These are phyloP conservation scores for Wasmannia auropunctata DNA, from an alignment of 1,140 invertebrate genomes.

Conservation along the genomic window DNA sequence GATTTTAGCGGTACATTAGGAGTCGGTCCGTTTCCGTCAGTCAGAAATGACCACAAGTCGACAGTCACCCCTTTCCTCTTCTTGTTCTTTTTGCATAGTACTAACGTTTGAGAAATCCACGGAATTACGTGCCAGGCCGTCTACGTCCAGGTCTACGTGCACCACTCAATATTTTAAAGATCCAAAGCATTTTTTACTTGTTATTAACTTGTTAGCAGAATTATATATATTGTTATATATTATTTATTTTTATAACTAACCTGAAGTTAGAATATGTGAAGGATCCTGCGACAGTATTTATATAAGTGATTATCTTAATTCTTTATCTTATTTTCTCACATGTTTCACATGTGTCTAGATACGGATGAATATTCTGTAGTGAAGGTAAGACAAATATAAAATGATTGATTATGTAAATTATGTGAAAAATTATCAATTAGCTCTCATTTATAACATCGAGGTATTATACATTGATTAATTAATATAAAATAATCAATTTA, in stretches of 20 bases:
- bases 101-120: slow-evolving; percentile 62
- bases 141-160: slow-evolving; percentile 64
- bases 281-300: not conserved
- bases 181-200: too few relatives aligned
- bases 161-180: slow-evolving; percentile 49
- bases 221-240: not conserved
- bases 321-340: not conserved
- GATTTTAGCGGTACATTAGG: slow-evolving; percentile 84
- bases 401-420: not conserved
- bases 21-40: slow-evolving; percentile 82
- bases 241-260: not conserved
- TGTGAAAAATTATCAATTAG: not conserved
- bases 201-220: too few relatives aligned
- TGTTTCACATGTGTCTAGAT: not conserved
- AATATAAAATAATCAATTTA: not conserved
- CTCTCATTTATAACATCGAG: not conserved
- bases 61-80: slow-evolving; percentile 91
- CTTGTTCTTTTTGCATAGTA: slow-evolving; percentile 90
- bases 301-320: not conserved
- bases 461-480: not conserved
- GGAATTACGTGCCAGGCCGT: slow-evolving; percentile 63
- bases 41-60: slow-evolving; percentile 89
- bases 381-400: too few relatives aligned
- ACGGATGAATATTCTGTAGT: not conserved
- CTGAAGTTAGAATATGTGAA: not conserved